Base-by-base conservation (phyloP, 2,113 vertebrate genomes). In the Scartelaos histophorus region DNA sequence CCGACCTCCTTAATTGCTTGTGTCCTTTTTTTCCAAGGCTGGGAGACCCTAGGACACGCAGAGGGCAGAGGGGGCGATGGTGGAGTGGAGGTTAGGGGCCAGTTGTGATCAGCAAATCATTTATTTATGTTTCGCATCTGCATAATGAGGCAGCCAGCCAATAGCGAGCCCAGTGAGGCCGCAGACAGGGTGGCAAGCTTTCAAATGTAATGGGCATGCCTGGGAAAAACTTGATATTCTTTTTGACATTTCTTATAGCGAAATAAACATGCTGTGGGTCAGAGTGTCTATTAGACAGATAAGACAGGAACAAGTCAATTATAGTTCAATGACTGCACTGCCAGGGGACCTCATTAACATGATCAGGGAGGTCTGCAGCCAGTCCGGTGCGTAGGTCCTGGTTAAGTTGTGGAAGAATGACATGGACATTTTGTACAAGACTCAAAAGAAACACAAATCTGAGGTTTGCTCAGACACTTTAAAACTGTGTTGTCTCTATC, bases 261-360 rank as follows among this genome's bases (percentile, higher is more conserved):
- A 66, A 66, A 46, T 66, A 66, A 66, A 66, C 21, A 15, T 61
- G 58, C 58, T 61, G 25, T 61, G 25, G 58, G 58, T 34, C 25
- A 61, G 13, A 34, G 16, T 61, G 58, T 61, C 58, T 61, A 61
- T 61, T 61, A 61, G 58, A 35, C 95, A 97, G 96, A 98, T 97
- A 96, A 96, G 95, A 96, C 94, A 93, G 92, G 95, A 96, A 94
- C 95, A 93, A 98, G 96, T 98, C 96, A 99, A 98, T 98, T 98
- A 98, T 97, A 95, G 94, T 96, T 95, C 95, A 95, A 95, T 97
- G 96, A 95, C 96, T 96, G 94, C 95, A 96, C 95, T 94, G 97
- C 96, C 96, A 97, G 95, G 93, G 96, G 96, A 97, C 95, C 96
- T 99, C 96, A 97, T 98, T 98, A 98, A 96, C 95, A 96, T 95